Evolutionary conservation across 2,113 vertebrate genomes (phyloP), one percentile per base, ranked within the genome.

Genomic region (Struthidea cinerea): DNA sequence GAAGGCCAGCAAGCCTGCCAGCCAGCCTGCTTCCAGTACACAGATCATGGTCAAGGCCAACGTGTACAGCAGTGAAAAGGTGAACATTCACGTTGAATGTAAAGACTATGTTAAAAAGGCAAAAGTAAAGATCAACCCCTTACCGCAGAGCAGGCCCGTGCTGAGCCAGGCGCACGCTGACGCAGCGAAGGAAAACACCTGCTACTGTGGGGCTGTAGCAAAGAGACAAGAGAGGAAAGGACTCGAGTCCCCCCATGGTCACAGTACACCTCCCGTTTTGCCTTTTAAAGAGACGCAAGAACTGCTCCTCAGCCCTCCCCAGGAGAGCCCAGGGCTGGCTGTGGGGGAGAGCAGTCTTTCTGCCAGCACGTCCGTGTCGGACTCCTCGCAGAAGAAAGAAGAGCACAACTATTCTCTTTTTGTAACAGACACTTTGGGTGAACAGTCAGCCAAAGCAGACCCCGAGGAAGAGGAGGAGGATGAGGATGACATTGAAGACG

Each of bases 361-460:
- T 35, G 97, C 97, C 78, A 96, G 98, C 82, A 80, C 98, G 13
- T 98, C 97, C 1, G 97, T 98, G 11, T 98, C 98, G 16, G 98
- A 98, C 87, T 97, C 98, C 65, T 97, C 98, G 6, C 99, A 99
- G 97, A 99, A 98, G 95, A 99, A 99, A 71, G 99, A 99, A 97
- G 99, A 99, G 96, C 99, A 99, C 98, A 99, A 99, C 97, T 99
- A 99, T 42, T 99, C 99, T 18, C 98, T 99, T 53, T 99, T 99
- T 95, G 98, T 99, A 86, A 99, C 98, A 30, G 98, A 98, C 78
- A 95, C 95, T 77, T 92, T 98, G 94, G 97, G 98, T 63, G 98
- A 98, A 2, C 97, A 97, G 77, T 98, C 98, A 80, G 97, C 96
- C 78, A 99, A 97, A 32, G 98, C 98, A 69, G 98, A 98, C 1